A percentile compares a stretch with the other conserved stretches of the same genome.
Conservation (phyloP, 2,888 invertebrate species). For the Apodemia hepburni region DNA sequence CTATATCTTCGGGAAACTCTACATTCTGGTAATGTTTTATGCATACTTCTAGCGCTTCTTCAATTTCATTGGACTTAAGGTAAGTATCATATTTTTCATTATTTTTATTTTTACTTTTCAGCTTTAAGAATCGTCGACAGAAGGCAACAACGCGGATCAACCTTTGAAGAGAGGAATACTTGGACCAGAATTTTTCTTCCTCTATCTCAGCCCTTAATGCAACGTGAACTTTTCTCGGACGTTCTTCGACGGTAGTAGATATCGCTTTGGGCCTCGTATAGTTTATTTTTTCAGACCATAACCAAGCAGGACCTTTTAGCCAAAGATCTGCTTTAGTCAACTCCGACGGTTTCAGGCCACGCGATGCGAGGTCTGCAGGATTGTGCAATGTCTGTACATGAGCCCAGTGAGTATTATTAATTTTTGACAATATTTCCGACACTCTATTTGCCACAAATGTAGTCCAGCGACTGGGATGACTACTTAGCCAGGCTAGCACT, state of each 20-base stretch:
- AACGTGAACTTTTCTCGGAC: slow-evolving; percentile 4
- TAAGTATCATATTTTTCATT: not conserved
- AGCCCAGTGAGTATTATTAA: slow-evolving; percentile 13
- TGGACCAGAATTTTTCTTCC: not conserved
- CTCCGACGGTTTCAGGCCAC: slow-evolving; percentile 8
- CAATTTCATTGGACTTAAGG: not conserved
- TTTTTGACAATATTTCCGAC: slow-evolving; percentile 27
- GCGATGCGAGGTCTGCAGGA: slow-evolving; percentile 20
- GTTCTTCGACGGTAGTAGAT: slow-evolving; percentile 3
- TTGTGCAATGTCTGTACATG: slow-evolving; percentile 23
- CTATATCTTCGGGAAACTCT: slow-evolving; percentile 16
- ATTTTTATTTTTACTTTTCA: slow-evolving; percentile 15
- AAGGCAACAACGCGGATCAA: slow-evolving; percentile 14
- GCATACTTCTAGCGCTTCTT: slow-evolving; percentile 1
- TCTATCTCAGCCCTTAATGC: not conserved
- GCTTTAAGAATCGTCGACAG: slow-evolving; percentile 15
- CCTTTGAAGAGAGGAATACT: slow-evolving; percentile 24
- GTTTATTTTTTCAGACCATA: not conserved
- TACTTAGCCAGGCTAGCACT: slow-evolving; percentile 9
- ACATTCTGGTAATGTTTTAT: slow-evolving; percentile 22
- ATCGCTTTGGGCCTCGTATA: slow-evolving; percentile 11
- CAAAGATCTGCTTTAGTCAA: not conserved
- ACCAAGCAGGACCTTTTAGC: not conserved
- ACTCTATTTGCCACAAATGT: slow-evolving; percentile 28
- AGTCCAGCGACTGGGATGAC: slow-evolving; percentile 28